These are phyloP conservation scores for Pollicipes pollicipes DNA, from an alignment of 1,140 invertebrate species.

Conservation along the genomic window DNA sequence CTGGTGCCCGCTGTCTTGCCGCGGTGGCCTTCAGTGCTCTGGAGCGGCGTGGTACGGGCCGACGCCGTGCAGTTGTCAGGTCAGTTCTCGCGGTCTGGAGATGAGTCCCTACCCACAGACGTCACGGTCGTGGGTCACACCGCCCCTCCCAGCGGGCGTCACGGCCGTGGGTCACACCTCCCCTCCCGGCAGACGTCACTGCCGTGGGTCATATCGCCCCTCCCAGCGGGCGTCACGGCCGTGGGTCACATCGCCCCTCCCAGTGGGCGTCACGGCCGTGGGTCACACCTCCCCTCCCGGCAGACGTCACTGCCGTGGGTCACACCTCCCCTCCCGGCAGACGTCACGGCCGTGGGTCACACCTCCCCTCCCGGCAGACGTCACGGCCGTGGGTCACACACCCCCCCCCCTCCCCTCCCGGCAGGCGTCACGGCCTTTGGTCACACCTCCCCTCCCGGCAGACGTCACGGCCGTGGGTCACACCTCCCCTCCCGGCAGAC, in stretches of 20 bases:
- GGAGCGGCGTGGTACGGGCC: too few relatives aligned
- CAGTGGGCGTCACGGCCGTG: too few relatives aligned
- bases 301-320: not conserved
- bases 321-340: not conserved
- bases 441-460: too few relatives aligned
- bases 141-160: too few relatives aligned
- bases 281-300: not conserved
- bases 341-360: not conserved
- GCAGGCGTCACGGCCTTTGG: constrained; percentile 27
- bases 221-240: too few relatives aligned
- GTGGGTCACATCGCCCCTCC: not conserved
- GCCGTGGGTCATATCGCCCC: not conserved
- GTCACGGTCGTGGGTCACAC: not conserved
- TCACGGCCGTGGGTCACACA: constrained; percentile 22
- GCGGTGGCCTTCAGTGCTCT: too few relatives aligned
- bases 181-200: not conserved
- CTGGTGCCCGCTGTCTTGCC: too few relatives aligned
- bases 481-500: not conserved
- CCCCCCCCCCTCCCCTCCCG: not conserved
- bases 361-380: constrained; percentile 18
- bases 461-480: not conserved
- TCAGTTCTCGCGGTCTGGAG: too few relatives aligned
- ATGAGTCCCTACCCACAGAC: too few relatives aligned
- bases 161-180: not conserved
- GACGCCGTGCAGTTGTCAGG: too few relatives aligned